Conservation (phyloP, 2,113 vertebrate genomes). For the Myrmecobius fasciatus region DNA sequence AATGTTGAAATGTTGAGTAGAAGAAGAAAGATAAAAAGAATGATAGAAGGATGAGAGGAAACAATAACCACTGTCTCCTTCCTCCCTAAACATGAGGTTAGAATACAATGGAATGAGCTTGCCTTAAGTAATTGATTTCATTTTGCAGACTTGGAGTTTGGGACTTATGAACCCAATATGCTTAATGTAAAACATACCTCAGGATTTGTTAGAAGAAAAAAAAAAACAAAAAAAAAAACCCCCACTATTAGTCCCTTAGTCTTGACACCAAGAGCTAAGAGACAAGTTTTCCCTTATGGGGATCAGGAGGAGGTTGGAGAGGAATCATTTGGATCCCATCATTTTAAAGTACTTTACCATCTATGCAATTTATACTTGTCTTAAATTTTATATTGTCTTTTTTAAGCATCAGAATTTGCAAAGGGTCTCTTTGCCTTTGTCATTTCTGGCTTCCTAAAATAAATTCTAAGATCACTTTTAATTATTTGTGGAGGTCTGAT, state of each 20-base stretch:
- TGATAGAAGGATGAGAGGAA: neutral
- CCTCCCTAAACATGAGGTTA: neutral
- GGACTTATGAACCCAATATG: conserved; percentile 33
- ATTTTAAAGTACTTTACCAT: neutral
- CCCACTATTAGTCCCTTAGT: neutral
- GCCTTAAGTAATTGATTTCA: conserved; percentile 42
- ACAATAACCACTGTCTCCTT: neutral
- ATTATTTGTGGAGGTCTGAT: neutral
- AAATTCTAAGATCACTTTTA: neutral
- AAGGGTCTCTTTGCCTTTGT: neutral
- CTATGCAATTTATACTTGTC: neutral
- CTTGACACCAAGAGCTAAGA: neutral
- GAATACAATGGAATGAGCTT: conserved; percentile 42
- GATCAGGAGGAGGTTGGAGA: neutral
- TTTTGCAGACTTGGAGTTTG: conserved; percentile 57
- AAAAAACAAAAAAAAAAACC: too few relatives aligned
- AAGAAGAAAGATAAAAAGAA: neutral
- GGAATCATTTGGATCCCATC: neutral
- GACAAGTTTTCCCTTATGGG: neutral
- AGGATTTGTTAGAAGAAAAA: conserved; percentile 44
- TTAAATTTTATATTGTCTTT: neutral
- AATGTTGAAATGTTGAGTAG: neutral
- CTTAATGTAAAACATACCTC: conserved; percentile 40
- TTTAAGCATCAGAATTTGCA: neutral
- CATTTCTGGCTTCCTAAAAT: neutral